These are phyloP conservation scores for Melitaea athalia DNA, from an alignment of 2,888 invertebrate genomes.

Conservation along the genomic window DNA sequence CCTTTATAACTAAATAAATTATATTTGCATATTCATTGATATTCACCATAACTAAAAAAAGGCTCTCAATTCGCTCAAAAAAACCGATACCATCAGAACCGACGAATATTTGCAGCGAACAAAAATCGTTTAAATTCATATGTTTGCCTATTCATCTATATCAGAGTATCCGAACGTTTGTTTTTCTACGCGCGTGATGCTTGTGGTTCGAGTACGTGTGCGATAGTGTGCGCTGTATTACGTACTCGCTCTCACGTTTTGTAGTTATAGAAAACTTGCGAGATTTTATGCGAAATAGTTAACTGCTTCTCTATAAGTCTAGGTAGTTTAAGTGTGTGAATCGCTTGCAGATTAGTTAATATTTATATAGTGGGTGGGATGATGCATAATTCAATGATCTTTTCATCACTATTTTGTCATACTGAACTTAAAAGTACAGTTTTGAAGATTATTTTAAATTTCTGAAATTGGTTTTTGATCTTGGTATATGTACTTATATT, in stretches of 20 bases:
- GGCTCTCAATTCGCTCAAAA: no score
- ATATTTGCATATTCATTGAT: no score
- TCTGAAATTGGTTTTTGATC: no score
- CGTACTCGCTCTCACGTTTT: background rate
- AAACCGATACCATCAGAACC: no score
- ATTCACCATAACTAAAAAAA: no score
- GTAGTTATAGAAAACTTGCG: background rate
- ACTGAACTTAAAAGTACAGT: no score
- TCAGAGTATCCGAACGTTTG: background rate
- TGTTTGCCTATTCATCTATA: background rate
- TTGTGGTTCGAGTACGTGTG: conserved; percentile 13
- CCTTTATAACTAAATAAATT: no score
- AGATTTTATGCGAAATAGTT: background rate
- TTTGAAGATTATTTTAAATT: no score
- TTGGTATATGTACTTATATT: no score
- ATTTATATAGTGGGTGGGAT: background rate
- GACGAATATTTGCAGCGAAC: no score
- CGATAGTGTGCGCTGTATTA: background rate
- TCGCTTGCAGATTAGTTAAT: background rate
- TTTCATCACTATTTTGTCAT: no score
- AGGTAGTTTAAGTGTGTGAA: background rate
- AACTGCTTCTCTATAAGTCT: background rate
- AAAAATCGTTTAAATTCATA: background rate
- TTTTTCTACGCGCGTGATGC: conserved; percentile 6
- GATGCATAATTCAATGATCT: no score